phyloP scores from a whole-genome alignment of 2,888 invertebrate genomes.

The Toxonevra muliebris region DNA sequence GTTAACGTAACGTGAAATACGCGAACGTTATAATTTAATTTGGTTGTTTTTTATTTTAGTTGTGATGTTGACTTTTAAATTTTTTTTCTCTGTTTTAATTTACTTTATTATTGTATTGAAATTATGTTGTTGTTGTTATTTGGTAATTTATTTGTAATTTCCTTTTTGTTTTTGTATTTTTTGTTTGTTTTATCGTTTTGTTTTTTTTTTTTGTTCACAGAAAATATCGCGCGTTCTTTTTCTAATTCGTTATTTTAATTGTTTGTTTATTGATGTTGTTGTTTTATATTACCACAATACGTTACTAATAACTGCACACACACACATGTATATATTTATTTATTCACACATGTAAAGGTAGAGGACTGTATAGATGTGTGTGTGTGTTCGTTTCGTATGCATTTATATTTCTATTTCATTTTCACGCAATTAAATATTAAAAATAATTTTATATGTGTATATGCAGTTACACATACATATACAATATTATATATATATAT shows the following conservation, averaged over 20 bases:
- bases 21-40: background rate
- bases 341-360: background rate
- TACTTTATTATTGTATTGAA: background rate
- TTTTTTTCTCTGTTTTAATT: background rate
- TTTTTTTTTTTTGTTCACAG: slow-evolving; percentile 20
- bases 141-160: background rate
- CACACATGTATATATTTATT: background rate
- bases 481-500: slow-evolving; percentile 1
- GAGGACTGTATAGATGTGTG: background rate
- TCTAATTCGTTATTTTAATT: slow-evolving; percentile 19
- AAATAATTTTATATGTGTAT: slow-evolving; percentile 32
- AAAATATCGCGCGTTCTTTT: slow-evolving; percentile 23
- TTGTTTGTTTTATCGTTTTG: background rate
- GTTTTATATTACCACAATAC: slow-evolving; percentile 8
- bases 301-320: background rate
- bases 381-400: background rate
- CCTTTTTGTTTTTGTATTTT: background rate
- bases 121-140: slow-evolving; percentile 2
- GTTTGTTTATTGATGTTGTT: slow-evolving; percentile 31
- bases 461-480: background rate
- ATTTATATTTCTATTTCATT: slow-evolving; percentile 31
- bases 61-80: background rate
- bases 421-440: slow-evolving; percentile 38
- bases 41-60: background rate
- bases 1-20: background rate